phyloP scores from a whole-genome alignment of 2,797 vertebrate genomes.

The Phataginus tetradactyla region DNA sequence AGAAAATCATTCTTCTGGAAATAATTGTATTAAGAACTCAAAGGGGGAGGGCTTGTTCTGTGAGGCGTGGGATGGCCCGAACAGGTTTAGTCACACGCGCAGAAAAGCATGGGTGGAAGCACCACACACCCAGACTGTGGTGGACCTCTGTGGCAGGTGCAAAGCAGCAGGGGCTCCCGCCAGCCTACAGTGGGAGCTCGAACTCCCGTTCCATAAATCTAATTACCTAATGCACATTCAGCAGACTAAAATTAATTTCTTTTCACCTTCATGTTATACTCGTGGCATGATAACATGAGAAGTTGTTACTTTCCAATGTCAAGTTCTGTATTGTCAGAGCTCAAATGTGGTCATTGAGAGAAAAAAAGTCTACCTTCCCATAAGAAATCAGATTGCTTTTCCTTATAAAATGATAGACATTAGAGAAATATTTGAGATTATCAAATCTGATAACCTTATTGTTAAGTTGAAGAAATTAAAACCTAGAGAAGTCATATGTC shows the following conservation, averaged over 20 bases:
- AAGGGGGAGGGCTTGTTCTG: slow-evolving; percentile 37
- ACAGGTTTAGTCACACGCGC: slow-evolving; percentile 40
- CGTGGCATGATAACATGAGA: slow-evolving; percentile 25
- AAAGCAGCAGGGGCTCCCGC: slow-evolving; percentile 54
- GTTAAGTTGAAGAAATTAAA: slow-evolving; percentile 41
- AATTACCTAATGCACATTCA: slow-evolving; percentile 57
- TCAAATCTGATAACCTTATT: not conserved
- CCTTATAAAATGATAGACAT: not conserved
- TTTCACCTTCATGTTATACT: slow-evolving; percentile 47
- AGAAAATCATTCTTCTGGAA: slow-evolving; percentile 46
- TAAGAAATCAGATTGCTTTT: not conserved
- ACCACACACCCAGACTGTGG: slow-evolving; percentile 62
- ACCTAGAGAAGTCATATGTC: not conserved
- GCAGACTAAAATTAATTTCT: slow-evolving; percentile 57
- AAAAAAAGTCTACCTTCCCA: not conserved
- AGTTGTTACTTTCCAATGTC: slow-evolving; percentile 48
- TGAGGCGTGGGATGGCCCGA: not conserved
- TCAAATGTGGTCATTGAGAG: not conserved
- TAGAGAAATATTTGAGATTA: not conserved
- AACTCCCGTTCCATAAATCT: slow-evolving; percentile 55
- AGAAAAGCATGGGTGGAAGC: slow-evolving; percentile 66
- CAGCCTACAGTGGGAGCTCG: slow-evolving; percentile 51
- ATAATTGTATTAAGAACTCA: slow-evolving; percentile 22
- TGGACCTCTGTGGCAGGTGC: slow-evolving; percentile 76
- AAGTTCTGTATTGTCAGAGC: not conserved